Evolutionary conservation across 2,113 vertebrate genomes (phyloP).

Genomic region (Brachionichthys hirsutus): DNA sequence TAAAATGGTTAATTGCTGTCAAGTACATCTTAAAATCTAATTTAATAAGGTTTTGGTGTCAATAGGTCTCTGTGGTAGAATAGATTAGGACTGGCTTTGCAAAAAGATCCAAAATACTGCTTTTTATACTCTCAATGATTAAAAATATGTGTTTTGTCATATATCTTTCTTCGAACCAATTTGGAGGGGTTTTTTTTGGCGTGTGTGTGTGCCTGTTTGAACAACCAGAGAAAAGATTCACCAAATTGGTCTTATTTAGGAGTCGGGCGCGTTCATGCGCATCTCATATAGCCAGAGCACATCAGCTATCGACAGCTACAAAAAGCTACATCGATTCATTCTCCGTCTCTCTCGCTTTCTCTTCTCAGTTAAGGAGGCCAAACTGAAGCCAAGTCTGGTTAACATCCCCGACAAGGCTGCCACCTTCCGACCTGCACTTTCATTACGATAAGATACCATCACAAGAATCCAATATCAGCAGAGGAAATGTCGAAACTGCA

Average conservation of each 20-base stretch:
- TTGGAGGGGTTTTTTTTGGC: no score
- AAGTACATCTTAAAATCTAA: not conserved
- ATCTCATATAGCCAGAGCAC: constrained; percentile 4
- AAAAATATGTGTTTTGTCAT: no score
- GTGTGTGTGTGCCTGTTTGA: no score
- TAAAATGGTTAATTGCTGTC: not conserved
- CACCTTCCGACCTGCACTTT: not conserved
- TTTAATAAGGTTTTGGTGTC: not conserved
- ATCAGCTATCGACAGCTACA: not conserved
- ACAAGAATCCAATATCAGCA: constrained; percentile 8
- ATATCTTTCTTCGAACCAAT: no score
- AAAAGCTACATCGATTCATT: constrained; percentile 6
- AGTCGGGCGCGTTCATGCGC: not conserved
- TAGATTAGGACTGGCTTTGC: no score
- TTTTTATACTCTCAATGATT: no score
- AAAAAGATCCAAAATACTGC: no score
- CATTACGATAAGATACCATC: constrained; percentile 11
- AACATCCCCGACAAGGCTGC: constrained; percentile 2
- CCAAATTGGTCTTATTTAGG: not conserved
- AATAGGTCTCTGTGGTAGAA: no score
- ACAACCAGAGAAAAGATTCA: not conserved
- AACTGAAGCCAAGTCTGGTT: constrained; percentile 3
- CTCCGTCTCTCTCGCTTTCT: not conserved
- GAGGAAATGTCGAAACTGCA: constrained; percentile 3
- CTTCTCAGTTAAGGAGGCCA: constrained; percentile 14